Conservation (phyloP, 2,888 invertebrate species). For the Drosophila ezoana region DNA sequence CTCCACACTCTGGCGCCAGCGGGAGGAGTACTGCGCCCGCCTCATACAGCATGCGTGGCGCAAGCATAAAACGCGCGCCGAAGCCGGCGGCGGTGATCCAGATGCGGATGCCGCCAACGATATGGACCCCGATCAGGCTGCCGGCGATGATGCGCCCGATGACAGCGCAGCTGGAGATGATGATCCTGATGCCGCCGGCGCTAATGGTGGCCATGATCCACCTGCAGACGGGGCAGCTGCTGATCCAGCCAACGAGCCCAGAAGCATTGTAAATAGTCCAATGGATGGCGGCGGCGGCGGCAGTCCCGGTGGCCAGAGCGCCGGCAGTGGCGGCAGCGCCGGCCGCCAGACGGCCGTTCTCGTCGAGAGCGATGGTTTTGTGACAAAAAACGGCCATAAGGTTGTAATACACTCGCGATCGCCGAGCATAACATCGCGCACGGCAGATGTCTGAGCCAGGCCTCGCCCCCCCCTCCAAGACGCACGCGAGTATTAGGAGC, state of each 20-base stretch:
- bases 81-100: constrained; percentile 86
- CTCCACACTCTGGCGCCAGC: constrained; percentile 97
- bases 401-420: constrained; percentile 95
- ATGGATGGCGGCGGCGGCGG: constrained; percentile 64
- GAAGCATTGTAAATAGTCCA: constrained; percentile 70
- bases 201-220: constrained; percentile 77
- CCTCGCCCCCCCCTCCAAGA: constrained; percentile 90
- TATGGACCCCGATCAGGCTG: constrained; percentile 79
- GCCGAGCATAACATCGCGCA: constrained; percentile 92
- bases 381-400: constrained; percentile 94
- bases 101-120: constrained; percentile 82
- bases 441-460: constrained; percentile 94
- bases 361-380: constrained; percentile 92
- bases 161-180: constrained; percentile 51
- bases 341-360: constrained; percentile 92
- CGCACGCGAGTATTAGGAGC: constrained; percentile 84
- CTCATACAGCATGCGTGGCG: constrained; percentile 98
- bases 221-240: constrained; percentile 23
- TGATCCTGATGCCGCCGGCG: constrained; percentile 73
- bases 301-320: constrained; percentile 87
- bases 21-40: constrained; percentile 98
- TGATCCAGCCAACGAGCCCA: constrained; percentile 40
- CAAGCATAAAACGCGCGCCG: constrained; percentile 91
- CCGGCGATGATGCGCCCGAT: constrained; percentile 84
- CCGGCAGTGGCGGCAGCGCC: constrained; percentile 73